These are phyloP conservation scores for Pipa parva DNA, from an alignment of 2,113 vertebrate species.

Conservation along the genomic window DNA sequence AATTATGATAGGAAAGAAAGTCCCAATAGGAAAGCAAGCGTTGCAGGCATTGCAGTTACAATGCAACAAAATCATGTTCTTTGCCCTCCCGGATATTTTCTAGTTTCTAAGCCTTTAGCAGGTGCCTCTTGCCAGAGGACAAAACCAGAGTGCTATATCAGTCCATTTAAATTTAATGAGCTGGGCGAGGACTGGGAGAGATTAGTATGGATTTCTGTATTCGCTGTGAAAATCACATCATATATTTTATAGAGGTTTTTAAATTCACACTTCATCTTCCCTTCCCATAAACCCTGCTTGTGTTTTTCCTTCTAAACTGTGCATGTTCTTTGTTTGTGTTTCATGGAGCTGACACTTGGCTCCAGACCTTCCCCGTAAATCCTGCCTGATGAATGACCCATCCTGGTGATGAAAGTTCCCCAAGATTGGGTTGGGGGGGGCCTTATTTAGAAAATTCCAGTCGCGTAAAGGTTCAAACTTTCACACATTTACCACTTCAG, in stretches of 20 bases:
- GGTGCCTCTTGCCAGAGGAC: constrained; percentile 27
- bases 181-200: constrained; percentile 8
- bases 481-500: no score
- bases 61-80: background rate
- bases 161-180: constrained; percentile 35
- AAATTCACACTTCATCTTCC: background rate
- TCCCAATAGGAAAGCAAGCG: no score
- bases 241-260: constrained; percentile 12
- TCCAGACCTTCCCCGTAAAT: no score
- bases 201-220: constrained; percentile 24
- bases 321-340: no score
- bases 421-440: no score
- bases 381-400: no score
- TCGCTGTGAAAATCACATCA: constrained; percentile 23
- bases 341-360: no score
- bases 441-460: no score
- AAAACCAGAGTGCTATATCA: constrained; percentile 28
- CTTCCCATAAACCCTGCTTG: background rate
- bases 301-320: background rate
- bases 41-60: no score
- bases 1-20: no score
- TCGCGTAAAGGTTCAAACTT: no score
- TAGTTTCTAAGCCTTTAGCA: constrained; percentile 22
- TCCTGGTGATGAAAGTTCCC: no score
- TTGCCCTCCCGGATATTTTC: constrained; percentile 15